Base-by-base conservation (phyloP, 2,888 invertebrate species). In the Pristionchus mayeri region DNA sequence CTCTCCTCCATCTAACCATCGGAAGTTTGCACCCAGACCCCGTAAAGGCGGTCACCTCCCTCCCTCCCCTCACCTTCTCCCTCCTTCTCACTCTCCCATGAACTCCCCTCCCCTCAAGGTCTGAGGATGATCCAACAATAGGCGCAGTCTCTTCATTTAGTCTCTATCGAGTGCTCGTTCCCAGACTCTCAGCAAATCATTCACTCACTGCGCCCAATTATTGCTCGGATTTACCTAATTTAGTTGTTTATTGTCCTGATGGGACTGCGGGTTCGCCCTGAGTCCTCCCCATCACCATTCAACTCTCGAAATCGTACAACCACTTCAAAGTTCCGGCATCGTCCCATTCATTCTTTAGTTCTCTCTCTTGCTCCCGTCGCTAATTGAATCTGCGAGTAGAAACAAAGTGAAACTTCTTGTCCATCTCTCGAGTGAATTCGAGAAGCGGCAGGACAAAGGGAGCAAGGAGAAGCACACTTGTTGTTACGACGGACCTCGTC, bases 71-170 rank as follows among this genome's bases (percentile, higher is more conserved):
- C 44, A 9, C 80, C 34, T 54, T 7, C 54, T 37, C 57, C 50
- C 44, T 37, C 57, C 44, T 80, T 54, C 37, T 57, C 57, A 40
- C 57, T 80, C 80, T 80, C 80, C 44, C 80, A 40, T 44, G 34
- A 34, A 40, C 40, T 80, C 30, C 44, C 21, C 18, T 9, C 34
- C 24, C 54, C 54, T 54, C 57, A 48, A 44, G 44, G 48, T 76
- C 76, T 76, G 13, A 21, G 37, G 67, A 67, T 67, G 37, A 67
- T 67, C 37, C 37, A 67, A 67, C 67, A 67, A 67, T 67, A 37
- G 67, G 60, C 3, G 34, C 4, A 37, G 37, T 24, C 44, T 48
- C 44, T 48, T 37, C 48, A 44, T 76, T 48, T 76, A 44, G 48
- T 76, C 48, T n/a, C 44, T 21, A 21, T 30, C 27, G 44, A 48